Percentiles rank a stretch among this genome's conserved stretches.
These are phyloP conservation scores for Acrobasis suavella DNA, from an alignment of 2,888 invertebrate species.

Conservation along the genomic window DNA sequence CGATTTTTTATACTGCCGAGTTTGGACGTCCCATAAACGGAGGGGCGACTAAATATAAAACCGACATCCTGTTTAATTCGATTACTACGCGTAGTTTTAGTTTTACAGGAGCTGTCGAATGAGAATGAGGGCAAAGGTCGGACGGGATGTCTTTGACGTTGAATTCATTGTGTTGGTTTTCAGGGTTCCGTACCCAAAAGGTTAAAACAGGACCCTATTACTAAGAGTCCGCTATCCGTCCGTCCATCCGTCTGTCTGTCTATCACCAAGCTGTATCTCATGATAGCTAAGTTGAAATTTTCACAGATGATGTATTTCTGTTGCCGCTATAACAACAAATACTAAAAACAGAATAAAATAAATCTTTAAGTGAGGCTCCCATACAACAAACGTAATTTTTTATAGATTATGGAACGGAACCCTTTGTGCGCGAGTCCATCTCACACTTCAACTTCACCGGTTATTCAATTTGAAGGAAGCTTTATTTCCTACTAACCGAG, in stretches of 20 bases:
- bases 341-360: no score
- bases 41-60: conserved; percentile 46
- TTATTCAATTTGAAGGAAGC: not conserved
- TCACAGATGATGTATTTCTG: not conserved
- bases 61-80: conserved; percentile 46
- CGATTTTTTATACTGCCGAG: conserved; percentile 33
- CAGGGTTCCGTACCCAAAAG: no score
- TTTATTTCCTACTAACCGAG: not conserved
- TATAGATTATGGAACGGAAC: no score
- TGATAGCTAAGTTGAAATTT: not conserved
- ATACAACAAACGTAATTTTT: no score
- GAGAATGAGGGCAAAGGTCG: conserved; percentile 3
- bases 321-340: no score
- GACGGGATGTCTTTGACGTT: not conserved
- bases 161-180: not conserved
- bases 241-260: no score
- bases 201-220: no score
- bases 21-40: conserved; percentile 37
- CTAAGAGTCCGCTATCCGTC: no score
- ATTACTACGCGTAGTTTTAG: conserved; percentile 26
- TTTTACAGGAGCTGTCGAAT: conserved; percentile 13
- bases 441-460: no score
- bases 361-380: no score
- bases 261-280: no score
- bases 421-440: no score